A percentile compares a stretch with the other conserved stretches of the same genome.
phyloP scores from a whole-genome alignment of 2,797 vertebrate genomes.

The Enteromius viviparus region DNA sequence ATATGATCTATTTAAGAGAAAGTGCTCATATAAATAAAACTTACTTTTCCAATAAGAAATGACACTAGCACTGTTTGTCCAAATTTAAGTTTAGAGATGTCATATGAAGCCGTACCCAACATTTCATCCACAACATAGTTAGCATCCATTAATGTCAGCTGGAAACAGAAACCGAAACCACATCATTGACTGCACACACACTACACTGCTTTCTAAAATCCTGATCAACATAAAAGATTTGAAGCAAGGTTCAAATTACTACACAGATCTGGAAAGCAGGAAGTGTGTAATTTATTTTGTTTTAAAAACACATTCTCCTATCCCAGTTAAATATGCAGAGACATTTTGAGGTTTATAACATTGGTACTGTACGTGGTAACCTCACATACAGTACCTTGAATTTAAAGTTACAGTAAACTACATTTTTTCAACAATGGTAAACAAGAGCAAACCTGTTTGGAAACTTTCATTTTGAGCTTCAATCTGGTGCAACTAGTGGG shows the following conservation, averaged over 20 bases:
- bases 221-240: background rate
- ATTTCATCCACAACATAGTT: conserved; percentile 99
- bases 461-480: background rate
- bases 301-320: background rate
- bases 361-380: background rate
- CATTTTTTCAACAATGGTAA: background rate
- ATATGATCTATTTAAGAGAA: background rate
- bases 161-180: conserved; percentile 41
- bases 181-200: background rate
- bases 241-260: background rate
- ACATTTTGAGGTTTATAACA: background rate
- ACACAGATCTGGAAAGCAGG: background rate
- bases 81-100: conserved; percentile 81
- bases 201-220: background rate
- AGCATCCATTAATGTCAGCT: conserved; percentile 97
- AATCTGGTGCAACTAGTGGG: background rate
- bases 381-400: background rate
- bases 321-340: background rate
- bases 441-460: background rate
- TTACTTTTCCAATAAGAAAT: conserved; percentile 90
- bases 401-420: background rate
- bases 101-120: conserved; percentile 85
- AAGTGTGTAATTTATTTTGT: background rate
- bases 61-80: conserved; percentile 83
- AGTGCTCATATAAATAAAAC: conserved; percentile 43